Percentiles rank a stretch among this genome's conserved stretches.
Conservation (phyloP, 2,797 vertebrate species). For the Sphenodon punctatus region DNA sequence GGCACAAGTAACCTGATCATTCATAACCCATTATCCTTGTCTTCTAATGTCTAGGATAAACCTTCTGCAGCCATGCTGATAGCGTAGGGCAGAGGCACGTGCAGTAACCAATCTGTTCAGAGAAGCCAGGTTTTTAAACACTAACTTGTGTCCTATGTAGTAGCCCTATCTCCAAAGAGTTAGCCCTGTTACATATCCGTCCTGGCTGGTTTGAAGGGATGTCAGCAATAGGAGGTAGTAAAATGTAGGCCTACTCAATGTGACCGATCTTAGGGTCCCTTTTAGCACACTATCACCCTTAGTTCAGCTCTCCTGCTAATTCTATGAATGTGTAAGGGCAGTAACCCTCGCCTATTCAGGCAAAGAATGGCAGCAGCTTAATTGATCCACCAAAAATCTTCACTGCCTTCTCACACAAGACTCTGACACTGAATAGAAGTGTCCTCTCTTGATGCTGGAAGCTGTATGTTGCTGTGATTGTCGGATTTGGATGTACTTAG, state of each 20-base stretch:
- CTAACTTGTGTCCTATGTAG: not conserved
- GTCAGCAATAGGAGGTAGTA: slow-evolving; percentile 2
- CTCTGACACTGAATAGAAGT: not conserved
- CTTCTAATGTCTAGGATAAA: too few species aligned
- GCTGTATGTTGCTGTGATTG: not conserved
- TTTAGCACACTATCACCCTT: too few species aligned
- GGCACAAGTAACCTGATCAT: too few species aligned
- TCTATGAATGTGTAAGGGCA: not conserved
- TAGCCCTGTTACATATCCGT: not conserved
- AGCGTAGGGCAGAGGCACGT: not conserved
- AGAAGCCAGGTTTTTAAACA: not conserved
- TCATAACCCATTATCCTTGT: too few species aligned
- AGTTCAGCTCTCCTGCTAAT: fast-evolving
- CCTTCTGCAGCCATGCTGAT: not conserved
- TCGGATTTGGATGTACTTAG: too few species aligned
- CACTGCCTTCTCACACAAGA: not conserved
- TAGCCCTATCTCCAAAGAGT: not conserved
- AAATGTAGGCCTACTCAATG: not conserved
- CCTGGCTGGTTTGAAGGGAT: not conserved
- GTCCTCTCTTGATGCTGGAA: not conserved
- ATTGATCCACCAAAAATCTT: too few species aligned
- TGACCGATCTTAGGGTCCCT: too few species aligned
- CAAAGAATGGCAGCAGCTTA: not conserved
- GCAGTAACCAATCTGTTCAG: not conserved
- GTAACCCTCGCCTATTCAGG: not conserved